Evolutionary conservation across 2,113 vertebrate species (phyloP).

Genomic region (Camelus bactrianus): DNA sequence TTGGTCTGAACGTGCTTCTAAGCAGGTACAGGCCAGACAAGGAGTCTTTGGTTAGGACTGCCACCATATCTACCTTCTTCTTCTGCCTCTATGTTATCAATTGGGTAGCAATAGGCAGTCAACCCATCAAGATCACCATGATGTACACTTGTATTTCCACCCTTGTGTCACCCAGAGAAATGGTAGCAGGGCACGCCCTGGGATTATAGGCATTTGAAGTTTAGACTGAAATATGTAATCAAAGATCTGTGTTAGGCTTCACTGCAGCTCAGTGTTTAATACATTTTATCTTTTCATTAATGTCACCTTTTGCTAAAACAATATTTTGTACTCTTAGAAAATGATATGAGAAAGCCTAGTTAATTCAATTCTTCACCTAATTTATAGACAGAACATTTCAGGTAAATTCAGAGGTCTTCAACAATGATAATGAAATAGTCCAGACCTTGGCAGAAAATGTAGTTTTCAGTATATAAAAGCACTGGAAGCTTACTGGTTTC

Average conservation of each 20-base stretch:
- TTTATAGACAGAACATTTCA: background rate
- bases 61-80: background rate
- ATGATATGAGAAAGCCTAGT: background rate
- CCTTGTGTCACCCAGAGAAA: background rate
- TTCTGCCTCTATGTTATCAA: background rate
- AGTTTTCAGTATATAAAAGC: background rate
- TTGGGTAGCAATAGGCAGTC: rapidly evolving
- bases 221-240: background rate
- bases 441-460: background rate
- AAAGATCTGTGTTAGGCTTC: background rate
- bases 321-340: background rate
- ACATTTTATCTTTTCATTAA: background rate
- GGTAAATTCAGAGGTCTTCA: background rate
- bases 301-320: background rate
- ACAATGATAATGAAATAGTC: background rate
- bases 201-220: background rate
- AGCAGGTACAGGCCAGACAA: background rate
- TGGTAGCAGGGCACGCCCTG: background rate
- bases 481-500: background rate
- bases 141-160: background rate
- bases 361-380: background rate
- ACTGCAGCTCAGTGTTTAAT: background rate
- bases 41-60: background rate
- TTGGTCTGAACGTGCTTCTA: background rate
- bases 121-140: too few species aligned